A percentile compares a stretch with the other conserved stretches of the same genome.
Evolutionary conservation across 2,797 vertebrate species (phyloP).

Genomic region (Aplochiton taeniatus): DNA sequence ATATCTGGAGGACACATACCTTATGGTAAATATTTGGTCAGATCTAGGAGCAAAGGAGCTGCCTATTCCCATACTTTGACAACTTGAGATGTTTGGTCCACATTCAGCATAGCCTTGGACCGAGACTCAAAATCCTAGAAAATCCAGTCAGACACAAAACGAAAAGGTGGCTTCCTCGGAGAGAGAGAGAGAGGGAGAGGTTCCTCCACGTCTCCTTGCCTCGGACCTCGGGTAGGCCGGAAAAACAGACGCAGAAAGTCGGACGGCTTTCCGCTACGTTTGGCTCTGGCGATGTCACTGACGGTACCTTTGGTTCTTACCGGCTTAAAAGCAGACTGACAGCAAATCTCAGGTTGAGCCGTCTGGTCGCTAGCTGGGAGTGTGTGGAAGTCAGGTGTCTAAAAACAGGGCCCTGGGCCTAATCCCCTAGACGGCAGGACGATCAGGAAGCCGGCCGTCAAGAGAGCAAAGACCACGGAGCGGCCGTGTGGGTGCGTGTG

Average conservation of each 20-base stretch:
- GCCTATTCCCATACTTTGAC: conserved; percentile 82
- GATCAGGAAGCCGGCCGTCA: conserved; percentile 53
- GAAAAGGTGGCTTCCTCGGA: conserved; percentile 32
- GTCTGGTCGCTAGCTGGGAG: conserved; percentile 32
- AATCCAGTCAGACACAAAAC: conserved; percentile 13
- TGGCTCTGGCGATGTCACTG: conserved; percentile 13
- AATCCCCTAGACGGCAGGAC: conserved; percentile 69
- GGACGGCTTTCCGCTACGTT: conserved; percentile 1
- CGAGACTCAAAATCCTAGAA: not conserved
- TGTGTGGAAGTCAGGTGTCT: conserved; percentile 38
- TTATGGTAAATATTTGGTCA: conserved; percentile 86
- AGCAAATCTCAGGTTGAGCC: conserved; percentile 51
- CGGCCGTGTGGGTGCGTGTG: not conserved
- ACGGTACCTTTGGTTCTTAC: conserved; percentile 25
- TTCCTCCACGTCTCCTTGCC: conserved; percentile 11
- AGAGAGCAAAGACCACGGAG: conserved; percentile 33
- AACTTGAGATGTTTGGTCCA: conserved; percentile 32
- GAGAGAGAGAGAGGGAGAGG: conserved; percentile 30
- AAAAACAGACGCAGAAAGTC: not conserved
- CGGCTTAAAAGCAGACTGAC: conserved; percentile 42
- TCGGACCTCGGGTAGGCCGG: conserved; percentile 10
- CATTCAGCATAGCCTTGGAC: conserved; percentile 29
- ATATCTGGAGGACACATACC: conserved; percentile 65
- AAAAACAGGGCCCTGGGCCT: conserved; percentile 51
- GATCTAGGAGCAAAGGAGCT: conserved; percentile 85